A percentile compares a stretch with the other conserved stretches of the same genome.
Evolutionary conservation across 1,140 invertebrate species (phyloP).

Genomic region (Lepidurus couesii): DNA sequence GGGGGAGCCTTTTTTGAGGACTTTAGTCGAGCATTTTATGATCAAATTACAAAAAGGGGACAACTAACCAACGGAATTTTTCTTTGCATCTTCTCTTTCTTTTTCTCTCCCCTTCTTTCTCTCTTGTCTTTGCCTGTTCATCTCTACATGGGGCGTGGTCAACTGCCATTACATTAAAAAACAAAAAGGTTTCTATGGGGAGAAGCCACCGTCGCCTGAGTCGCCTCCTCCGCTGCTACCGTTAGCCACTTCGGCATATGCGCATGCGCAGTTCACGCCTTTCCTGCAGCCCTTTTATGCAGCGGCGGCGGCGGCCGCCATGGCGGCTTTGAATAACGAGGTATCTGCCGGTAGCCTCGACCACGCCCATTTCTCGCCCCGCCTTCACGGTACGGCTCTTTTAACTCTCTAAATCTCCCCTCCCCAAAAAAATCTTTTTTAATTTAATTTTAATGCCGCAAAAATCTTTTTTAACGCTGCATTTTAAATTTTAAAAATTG

Average conservation of each 20-base stretch:
- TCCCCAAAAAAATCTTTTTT: background rate
- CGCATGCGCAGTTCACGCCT: constrained; percentile 9
- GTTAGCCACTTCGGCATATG: background rate
- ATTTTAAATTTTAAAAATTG: no score
- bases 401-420: background rate
- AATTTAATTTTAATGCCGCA: no score
- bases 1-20: no score
- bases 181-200: constrained; percentile 25
- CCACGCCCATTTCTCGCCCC: background rate
- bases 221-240: constrained; percentile 10
- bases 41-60: constrained; percentile 10
- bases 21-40: background rate
- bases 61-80: background rate
- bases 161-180: background rate
- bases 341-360: background rate
- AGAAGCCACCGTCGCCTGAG: constrained; percentile 13
- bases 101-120: constrained; percentile 31
- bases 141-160: constrained; percentile 38
- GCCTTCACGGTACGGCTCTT: constrained; percentile 1
- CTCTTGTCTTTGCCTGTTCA: constrained; percentile 35
- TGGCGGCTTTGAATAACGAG: background rate
- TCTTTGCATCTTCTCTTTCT: constrained; percentile 10
- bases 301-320: constrained; percentile 2
- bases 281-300: constrained; percentile 27
- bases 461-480: no score